Conservation (phyloP, 2,113 vertebrate species). For the Cryptomyrus ogoouensis region DNA sequence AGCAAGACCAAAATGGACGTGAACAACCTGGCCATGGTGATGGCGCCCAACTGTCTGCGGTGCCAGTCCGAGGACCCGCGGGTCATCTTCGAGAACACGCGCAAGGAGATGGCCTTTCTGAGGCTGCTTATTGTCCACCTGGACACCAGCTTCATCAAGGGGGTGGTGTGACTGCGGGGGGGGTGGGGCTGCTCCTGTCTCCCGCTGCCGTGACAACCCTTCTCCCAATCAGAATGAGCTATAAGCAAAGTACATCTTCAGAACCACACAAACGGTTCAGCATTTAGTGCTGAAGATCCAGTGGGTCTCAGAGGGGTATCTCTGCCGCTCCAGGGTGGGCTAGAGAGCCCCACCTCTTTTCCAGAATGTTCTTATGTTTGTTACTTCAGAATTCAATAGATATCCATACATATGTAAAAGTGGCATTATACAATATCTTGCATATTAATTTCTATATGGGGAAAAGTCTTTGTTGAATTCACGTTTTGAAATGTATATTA, state of each 20-base stretch:
- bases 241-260: not conserved
- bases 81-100: not conserved
- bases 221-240: not conserved
- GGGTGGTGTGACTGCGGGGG: constrained; percentile 60
- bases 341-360: not conserved
- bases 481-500: not conserved
- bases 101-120: constrained; percentile 77
- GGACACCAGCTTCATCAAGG: constrained; percentile 76
- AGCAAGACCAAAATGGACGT: constrained; percentile 87
- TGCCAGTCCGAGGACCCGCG: constrained; percentile 67
- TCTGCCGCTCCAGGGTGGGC: not conserved
- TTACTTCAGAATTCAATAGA: not conserved
- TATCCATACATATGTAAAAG: not conserved
- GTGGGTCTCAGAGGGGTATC: not conserved
- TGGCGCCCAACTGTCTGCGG: constrained; percentile 83
- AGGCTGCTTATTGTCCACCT: constrained; percentile 84
- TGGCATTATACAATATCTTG: not conserved
- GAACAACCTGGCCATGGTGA: constrained; percentile 52
- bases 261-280: not conserved
- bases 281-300: not conserved
- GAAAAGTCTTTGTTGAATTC: not conserved
- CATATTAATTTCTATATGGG: not conserved
- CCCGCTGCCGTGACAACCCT: not conserved
- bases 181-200: not conserved
- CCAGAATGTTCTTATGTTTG: not conserved